Evolutionary conservation across 2,888 invertebrate species (phyloP).

Genomic region (Eristalinus sepulchralis): DNA sequence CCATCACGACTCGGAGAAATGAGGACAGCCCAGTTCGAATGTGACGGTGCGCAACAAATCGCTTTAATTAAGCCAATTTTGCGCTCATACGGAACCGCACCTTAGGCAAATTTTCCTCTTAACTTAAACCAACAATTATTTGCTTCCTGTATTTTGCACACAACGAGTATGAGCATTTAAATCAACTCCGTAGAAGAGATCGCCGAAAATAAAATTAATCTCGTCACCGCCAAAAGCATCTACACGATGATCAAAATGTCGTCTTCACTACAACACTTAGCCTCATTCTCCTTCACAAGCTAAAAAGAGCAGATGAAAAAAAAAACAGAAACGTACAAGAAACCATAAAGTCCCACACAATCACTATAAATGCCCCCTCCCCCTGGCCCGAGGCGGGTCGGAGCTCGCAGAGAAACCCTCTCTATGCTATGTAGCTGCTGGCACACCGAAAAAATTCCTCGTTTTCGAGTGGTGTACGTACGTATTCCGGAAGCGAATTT

Average conservation of each 20-base stretch:
- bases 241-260: constrained; percentile 47
- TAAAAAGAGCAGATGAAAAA: constrained; percentile 13
- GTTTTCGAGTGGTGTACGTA: constrained; percentile 18
- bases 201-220: constrained; percentile 45
- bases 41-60: no score
- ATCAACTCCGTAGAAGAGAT: constrained; percentile 30
- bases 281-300: constrained; percentile 37
- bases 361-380: constrained; percentile 29
- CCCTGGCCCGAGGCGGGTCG: neutral
- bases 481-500: constrained; percentile 64
- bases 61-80: no score
- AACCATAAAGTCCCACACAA: constrained; percentile 64
- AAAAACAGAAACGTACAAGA: constrained; percentile 14
- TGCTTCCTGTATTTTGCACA: neutral
- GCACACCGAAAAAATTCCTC: constrained; percentile 14
- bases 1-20: no score
- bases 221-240: constrained; percentile 46
- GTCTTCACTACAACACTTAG: constrained; percentile 56
- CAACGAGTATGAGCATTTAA: constrained; percentile 3
- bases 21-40: no score
- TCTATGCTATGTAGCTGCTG: neutral
- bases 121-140: neutral
- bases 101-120: neutral
- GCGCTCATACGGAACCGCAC: no score
- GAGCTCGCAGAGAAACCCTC: constrained; percentile 1